Percentiles rank a stretch among this genome's conserved stretches.
Evolutionary conservation across 1,140 invertebrate genomes (phyloP).

Genomic region (Chrysopa pallens): DNA sequence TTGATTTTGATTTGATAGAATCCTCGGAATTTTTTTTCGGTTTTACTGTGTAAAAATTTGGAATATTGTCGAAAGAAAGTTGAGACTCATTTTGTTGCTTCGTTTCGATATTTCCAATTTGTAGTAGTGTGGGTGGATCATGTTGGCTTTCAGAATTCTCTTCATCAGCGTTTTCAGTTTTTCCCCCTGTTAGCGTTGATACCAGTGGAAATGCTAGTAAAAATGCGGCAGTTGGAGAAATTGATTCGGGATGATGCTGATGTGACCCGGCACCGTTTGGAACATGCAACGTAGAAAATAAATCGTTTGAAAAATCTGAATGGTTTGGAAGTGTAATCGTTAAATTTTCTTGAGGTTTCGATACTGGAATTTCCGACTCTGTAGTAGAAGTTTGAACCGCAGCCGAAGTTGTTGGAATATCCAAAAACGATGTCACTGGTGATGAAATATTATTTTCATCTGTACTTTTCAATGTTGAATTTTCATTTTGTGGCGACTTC

Average conservation of each 20-base stretch:
- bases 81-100: constrained; percentile 16
- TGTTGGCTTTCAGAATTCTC: constrained; percentile 32
- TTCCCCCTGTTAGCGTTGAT: constrained; percentile 30
- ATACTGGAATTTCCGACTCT: constrained; percentile 25
- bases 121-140: constrained; percentile 34
- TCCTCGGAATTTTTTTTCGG: constrained; percentile 6
- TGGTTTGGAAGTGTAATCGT: constrained; percentile 31
- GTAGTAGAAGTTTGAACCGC: constrained; percentile 20
- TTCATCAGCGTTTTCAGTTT: constrained; percentile 34
- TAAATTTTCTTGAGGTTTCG: constrained; percentile 28
- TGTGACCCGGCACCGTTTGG: constrained; percentile 34
- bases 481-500: constrained; percentile 2
- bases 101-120: constrained; percentile 38
- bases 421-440: neutral
- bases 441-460: neutral
- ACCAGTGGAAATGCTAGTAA: constrained; percentile 56
- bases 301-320: constrained; percentile 51
- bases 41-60: constrained; percentile 10
- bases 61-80: constrained; percentile 15
- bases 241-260: constrained; percentile 44
- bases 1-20: constrained; percentile 2
- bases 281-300: constrained; percentile 47
- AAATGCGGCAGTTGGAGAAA: constrained; percentile 60
- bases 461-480: constrained; percentile 6
- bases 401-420: neutral